Percentiles rank a stretch among this genome's conserved stretches.
These are phyloP conservation scores for Ichneumon xanthorius DNA, from an alignment of 2,888 invertebrate genomes.

Conservation along the genomic window DNA sequence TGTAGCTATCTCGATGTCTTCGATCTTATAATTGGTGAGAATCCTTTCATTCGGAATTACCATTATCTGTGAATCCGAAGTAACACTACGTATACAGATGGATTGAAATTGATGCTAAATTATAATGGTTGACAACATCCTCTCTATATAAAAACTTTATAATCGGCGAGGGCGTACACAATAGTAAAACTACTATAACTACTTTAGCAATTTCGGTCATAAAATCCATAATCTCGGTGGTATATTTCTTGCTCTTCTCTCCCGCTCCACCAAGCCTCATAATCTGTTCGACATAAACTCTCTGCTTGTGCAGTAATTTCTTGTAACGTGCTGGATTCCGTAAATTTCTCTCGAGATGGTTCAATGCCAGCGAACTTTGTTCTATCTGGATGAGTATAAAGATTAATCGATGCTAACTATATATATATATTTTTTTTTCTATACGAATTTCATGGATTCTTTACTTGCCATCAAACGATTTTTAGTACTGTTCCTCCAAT, in stretches of 20 bases:
- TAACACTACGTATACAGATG: not conserved
- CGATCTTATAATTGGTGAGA: slow-evolving; percentile 88
- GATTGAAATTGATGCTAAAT: not conserved
- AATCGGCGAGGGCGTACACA: too few relatives aligned
- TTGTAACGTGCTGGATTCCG: slow-evolving; percentile 87
- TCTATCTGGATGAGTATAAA: slow-evolving; percentile 85
- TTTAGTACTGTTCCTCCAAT: slow-evolving; percentile 88
- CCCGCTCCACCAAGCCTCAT: slow-evolving; percentile 82
- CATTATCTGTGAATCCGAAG: slow-evolving; percentile 86
- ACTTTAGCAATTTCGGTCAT: slow-evolving; percentile 89
- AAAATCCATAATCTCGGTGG: slow-evolving; percentile 87
- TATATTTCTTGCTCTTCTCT: slow-evolving; percentile 86
- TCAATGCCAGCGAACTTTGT: slow-evolving; percentile 84
- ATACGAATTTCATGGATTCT: not conserved
- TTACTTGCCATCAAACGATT: slow-evolving; percentile 88
- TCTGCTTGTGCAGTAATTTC: slow-evolving; percentile 88
- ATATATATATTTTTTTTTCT: not conserved
- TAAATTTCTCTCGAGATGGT: slow-evolving; percentile 86
- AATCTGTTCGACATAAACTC: slow-evolving; percentile 87
- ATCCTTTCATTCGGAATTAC: slow-evolving; percentile 88
- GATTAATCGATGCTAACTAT: not conserved
- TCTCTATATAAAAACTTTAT: not conserved
- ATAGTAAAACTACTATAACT: slow-evolving; percentile 47
- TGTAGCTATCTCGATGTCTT: slow-evolving; percentile 87
- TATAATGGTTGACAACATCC: slow-evolving; percentile 71